Conservation (phyloP, 1,140 invertebrate species). For the Geopemphigus sp. region DNA sequence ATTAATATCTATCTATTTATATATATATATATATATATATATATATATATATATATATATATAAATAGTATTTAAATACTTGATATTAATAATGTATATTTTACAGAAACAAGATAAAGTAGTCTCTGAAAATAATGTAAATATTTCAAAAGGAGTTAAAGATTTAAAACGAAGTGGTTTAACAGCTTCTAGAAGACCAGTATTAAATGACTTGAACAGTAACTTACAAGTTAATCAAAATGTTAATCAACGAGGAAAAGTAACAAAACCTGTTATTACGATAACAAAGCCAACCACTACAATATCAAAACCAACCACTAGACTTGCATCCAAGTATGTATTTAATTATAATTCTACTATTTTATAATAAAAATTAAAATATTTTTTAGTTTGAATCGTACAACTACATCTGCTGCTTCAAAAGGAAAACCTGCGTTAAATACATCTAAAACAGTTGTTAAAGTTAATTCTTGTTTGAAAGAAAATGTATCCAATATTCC, state of each 20-base stretch:
- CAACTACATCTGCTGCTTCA: background rate
- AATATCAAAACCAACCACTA: constrained; percentile 31
- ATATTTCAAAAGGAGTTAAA: constrained; percentile 1
- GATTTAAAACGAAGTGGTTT: constrained; percentile 24
- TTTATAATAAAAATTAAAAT: background rate
- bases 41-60: background rate
- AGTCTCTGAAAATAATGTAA: constrained; percentile 15
- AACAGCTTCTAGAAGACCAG: constrained; percentile 10
- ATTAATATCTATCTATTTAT: background rate
- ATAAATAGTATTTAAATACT: too few relatives aligned
- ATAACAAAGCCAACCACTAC: background rate
- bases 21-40: background rate
- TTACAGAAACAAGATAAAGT: constrained; percentile 40
- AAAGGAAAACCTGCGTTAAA: constrained; percentile 13
- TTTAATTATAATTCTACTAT: background rate
- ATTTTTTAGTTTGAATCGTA: constrained; percentile 37
- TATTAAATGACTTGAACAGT: constrained; percentile 40
- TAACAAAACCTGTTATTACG: background rate
- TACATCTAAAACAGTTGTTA: constrained; percentile 20
- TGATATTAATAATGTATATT: too few relatives aligned
- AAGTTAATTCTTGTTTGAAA: constrained; percentile 21
- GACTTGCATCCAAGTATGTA: constrained; percentile 20
- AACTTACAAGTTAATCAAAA: constrained; percentile 19
- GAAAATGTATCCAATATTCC: constrained; percentile 38
- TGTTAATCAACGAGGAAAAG: constrained; percentile 34